Evolutionary conservation across 2,888 invertebrate species (phyloP), one percentile per base, ranked within the genome.

Genomic region (Hartigia nigra): DNA sequence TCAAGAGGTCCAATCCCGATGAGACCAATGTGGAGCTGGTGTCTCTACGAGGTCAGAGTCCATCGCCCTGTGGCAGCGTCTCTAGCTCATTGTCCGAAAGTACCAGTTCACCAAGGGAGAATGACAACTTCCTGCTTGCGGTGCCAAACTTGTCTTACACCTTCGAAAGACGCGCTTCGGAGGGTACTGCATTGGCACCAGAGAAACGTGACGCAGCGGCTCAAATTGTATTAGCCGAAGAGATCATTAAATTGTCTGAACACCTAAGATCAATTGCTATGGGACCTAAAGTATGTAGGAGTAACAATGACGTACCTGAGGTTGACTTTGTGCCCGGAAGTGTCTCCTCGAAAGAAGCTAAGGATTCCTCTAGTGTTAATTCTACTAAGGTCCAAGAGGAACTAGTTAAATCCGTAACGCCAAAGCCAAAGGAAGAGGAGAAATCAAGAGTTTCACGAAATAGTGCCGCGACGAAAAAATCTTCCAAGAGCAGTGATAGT

Each of bases 221-320:
- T 4, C 90, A 91, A 80, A 91, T 92, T 11, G 88, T 91, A 87
- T 92, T 97, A 80, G 96, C 96, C 0, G 96, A 96, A 87, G 97
- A 97, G 92, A 97, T 97, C 82, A 95, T 96, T 84, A 96, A 96
- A 91, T 91, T 97, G 1, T 96, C 97, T 0, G 96, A 97, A 88
- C 96, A 96, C 88, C 92, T 97, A 39, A 84, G 91, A 9, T 84
- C 87, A 12, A 87, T 91, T 31, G 90, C 91, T 0, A 84, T 85
- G 32, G 84, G 78, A 55, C 82, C 39, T 12, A 23, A 70, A 12
- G 12, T 70, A 70, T 12, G 23, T 3, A 69, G 31, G 9, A 34
- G 12, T 14, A 12, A 76, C 2, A 37, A n/a, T n/a, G 12, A 35
- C 35, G 23, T n/a, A 31, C 34, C 23, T 31, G 55, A 78, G 5